phyloP scores from a whole-genome alignment of 2,888 invertebrate species.

The Lasioglossum calceatum region DNA sequence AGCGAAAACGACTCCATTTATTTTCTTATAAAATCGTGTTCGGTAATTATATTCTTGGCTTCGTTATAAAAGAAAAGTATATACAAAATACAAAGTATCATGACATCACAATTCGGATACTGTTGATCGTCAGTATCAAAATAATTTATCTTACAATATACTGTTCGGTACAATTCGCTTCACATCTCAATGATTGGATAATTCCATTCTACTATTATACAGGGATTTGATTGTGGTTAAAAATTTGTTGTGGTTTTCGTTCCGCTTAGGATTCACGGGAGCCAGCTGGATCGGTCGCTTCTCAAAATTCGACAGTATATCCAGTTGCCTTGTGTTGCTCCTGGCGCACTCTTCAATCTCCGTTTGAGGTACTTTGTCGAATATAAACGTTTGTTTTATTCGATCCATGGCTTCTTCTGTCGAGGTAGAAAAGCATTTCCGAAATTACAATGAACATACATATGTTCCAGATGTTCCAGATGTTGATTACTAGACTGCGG shows the following conservation, averaged over 20 bases:
- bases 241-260: constrained; percentile 37
- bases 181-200: neutral
- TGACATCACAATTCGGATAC: neutral
- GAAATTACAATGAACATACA: too few relatives aligned
- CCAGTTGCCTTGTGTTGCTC: constrained; percentile 18
- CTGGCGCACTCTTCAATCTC: constrained; percentile 45
- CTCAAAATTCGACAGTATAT: constrained; percentile 51
- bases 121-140: neutral
- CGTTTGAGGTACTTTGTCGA: constrained; percentile 66
- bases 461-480: too few relatives aligned
- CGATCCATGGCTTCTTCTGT: constrained; percentile 76
- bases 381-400: constrained; percentile 75
- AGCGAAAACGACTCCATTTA: neutral
- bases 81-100: constrained; percentile 20
- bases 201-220: constrained; percentile 29
- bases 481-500: too few relatives aligned
- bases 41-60: neutral
- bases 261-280: neutral
- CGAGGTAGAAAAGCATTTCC: constrained; percentile 17
- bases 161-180: neutral
- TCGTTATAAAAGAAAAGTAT: neutral
- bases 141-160: constrained; percentile 19
- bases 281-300: constrained; percentile 20
- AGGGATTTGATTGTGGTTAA: constrained; percentile 45
- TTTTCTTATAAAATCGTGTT: constrained; percentile 16